Conservation (phyloP, 2,797 vertebrate species). For the Ctenochaetus hawaiiensis region DNA sequence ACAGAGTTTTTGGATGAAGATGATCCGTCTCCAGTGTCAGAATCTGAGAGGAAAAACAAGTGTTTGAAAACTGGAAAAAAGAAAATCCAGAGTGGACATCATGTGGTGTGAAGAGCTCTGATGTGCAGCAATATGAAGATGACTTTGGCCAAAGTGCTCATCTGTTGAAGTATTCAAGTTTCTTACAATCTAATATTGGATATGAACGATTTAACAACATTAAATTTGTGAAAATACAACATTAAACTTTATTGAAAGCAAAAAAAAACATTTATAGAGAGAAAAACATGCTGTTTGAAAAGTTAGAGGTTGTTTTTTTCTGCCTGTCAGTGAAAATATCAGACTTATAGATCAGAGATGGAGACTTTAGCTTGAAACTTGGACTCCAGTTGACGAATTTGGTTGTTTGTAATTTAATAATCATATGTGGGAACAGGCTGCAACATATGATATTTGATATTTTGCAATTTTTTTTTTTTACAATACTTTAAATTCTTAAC, state of each 20-base stretch:
- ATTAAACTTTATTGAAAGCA: too few species aligned
- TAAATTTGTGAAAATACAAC: too few species aligned
- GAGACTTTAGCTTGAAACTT: too few species aligned
- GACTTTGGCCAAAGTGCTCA: constrained; percentile 14
- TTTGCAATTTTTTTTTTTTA: background rate
- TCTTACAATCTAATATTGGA: background rate
- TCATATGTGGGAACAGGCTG: background rate
- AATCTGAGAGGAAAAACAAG: constrained; percentile 55
- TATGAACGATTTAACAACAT: background rate
- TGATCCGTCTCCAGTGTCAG: constrained; percentile 45
- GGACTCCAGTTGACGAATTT: too few species aligned
- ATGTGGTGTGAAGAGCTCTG: constrained; percentile 30
- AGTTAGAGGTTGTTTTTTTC: too few species aligned
- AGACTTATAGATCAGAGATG: too few species aligned
- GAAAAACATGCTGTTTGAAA: background rate
- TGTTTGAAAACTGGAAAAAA: background rate
- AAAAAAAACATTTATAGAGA: background rate
- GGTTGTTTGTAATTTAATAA: background rate
- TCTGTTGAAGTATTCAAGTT: background rate
- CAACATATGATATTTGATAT: background rate
- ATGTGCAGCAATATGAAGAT: constrained; percentile 25
- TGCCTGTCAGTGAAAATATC: too few species aligned
- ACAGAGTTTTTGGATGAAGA: constrained; percentile 56
- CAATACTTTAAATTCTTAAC: background rate
- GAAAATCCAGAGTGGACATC: constrained; percentile 35